phyloP scores from a whole-genome alignment of 2,797 vertebrate species.

The Anguilla obscura region DNA sequence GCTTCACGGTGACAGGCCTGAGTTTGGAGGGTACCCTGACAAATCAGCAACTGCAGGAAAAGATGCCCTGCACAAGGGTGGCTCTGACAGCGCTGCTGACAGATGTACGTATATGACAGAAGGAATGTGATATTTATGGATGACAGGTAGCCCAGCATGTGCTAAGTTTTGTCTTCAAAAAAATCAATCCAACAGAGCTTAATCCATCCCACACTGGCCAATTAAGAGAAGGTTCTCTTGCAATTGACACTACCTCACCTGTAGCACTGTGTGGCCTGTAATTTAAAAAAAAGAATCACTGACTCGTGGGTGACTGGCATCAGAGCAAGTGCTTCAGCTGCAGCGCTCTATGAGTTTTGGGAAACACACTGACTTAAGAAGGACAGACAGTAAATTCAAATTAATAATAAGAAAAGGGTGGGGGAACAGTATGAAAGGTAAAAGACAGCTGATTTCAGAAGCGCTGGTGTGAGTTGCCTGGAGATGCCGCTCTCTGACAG shows the following conservation, averaged over 20 bases:
- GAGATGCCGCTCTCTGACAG: background rate
- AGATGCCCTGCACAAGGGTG: background rate
- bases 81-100: background rate
- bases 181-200: background rate
- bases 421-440: no score
- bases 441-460: constrained; percentile 1
- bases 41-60: background rate
- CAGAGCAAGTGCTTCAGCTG: no score
- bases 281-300: background rate
- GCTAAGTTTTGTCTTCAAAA: background rate
- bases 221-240: background rate
- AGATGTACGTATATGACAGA: background rate
- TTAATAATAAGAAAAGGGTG: background rate
- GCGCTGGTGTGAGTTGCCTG: background rate
- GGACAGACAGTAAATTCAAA: background rate
- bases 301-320: no score
- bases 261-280: background rate
- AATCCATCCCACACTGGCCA: background rate
- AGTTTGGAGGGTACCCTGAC: background rate
- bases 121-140: background rate
- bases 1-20: background rate
- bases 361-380: background rate
- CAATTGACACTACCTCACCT: background rate
- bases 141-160: background rate
- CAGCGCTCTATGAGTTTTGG: no score